Conservation (phyloP, 2,113 vertebrate species). For the Entelurus aequoreus region DNA sequence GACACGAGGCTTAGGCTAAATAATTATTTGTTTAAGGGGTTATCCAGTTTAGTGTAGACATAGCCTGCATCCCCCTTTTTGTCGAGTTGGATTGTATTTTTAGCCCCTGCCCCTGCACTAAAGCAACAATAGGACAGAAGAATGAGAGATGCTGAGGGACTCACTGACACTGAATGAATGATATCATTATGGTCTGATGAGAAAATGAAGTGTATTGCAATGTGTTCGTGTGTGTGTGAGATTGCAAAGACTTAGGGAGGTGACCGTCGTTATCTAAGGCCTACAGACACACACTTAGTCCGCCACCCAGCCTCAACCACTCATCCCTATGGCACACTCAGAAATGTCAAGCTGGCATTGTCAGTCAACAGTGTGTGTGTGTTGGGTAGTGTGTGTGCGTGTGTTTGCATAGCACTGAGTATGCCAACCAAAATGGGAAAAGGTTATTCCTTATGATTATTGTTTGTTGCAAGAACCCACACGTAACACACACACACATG, state of each 20-base stretch:
- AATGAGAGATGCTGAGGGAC: constrained; percentile 42
- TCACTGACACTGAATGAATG: constrained; percentile 53
- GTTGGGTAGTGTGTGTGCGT: constrained; percentile 10
- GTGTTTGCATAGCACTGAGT: constrained; percentile 7
- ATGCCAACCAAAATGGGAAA: too few relatives aligned
- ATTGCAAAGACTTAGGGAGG: constrained; percentile 43
- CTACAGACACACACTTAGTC: constrained; percentile 67
- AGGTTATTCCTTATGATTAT: background rate
- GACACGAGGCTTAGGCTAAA: too few relatives aligned
- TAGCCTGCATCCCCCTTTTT: too few relatives aligned
- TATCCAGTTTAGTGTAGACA: too few relatives aligned
- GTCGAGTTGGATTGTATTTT: too few relatives aligned
- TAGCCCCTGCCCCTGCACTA: background rate
- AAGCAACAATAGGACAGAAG: constrained; percentile 44
- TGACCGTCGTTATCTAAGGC: constrained; percentile 64
- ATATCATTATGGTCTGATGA: constrained; percentile 55
- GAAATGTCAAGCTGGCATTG: constrained; percentile 63
- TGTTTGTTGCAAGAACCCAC: background rate
- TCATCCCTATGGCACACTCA: constrained; percentile 60
- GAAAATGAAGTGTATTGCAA: constrained; percentile 29
- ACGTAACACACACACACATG: background rate
- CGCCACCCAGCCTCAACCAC: constrained; percentile 54
- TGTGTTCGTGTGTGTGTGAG: constrained; percentile 16
- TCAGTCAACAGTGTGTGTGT: constrained; percentile 13
- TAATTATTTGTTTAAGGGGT: too few relatives aligned